Evolutionary conservation across 1,140 invertebrate species (phyloP).

Genomic region (Formica selysi): DNA sequence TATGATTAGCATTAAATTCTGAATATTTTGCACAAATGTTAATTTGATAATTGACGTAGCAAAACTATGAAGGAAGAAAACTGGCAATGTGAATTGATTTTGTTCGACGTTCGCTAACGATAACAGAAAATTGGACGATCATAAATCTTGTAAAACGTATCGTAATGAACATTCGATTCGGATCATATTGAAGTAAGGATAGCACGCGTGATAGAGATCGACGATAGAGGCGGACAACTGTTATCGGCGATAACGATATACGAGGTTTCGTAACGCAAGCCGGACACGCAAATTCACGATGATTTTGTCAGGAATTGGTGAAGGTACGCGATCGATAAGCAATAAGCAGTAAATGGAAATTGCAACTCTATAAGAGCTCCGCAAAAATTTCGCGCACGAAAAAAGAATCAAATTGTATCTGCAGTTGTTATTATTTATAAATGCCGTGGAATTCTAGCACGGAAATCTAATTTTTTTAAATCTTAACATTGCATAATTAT

Average conservation of each 20-base stretch:
- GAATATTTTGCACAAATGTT: background rate
- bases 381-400: conserved; percentile 60
- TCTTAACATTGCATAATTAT: background rate
- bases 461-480: conserved; percentile 59
- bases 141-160: conserved; percentile 49
- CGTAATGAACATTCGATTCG: conserved; percentile 24
- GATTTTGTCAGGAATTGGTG: conserved; percentile 71
- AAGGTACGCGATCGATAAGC: conserved; percentile 72
- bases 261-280: conserved; percentile 55
- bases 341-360: conserved; percentile 83
- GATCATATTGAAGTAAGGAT: conserved; percentile 26
- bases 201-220: conserved; percentile 51
- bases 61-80: background rate
- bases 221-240: conserved; percentile 67
- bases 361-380: conserved; percentile 58
- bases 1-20: background rate
- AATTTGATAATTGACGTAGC: background rate
- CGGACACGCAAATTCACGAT: conserved; percentile 73
- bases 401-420: conserved; percentile 59
- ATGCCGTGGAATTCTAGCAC: conserved; percentile 37
- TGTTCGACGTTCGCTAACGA: background rate
- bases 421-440: background rate
- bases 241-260: conserved; percentile 74
- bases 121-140: conserved; percentile 5
- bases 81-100: background rate